Base-by-base conservation (phyloP, 1,140 invertebrate genomes). In the Argopecten irradians region DNA sequence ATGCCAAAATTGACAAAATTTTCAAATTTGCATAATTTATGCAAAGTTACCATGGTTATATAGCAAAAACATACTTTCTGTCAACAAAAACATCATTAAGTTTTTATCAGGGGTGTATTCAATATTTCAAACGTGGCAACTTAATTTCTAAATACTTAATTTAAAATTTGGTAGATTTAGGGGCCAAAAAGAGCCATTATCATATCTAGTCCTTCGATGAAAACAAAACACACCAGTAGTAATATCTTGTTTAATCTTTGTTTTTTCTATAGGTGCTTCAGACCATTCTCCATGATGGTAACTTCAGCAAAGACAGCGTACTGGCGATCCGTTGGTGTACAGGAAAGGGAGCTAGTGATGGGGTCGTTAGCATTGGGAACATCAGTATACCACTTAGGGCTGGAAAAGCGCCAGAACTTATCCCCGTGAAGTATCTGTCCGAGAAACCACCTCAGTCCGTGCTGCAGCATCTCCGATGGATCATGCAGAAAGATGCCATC, bases 401-500 rank as follows among this genome's bases (percentile, higher is more conserved):
- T 5, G 91, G 93, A n/a, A 91, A 89, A 41, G 83, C 90, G 86
- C 96, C 97, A 36, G 97, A 98, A 95, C 97, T 98, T 94, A 97
- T 99, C 32, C 98, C 98, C 5, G 96, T 96, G 93, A 97, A 97
- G 93, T 98, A 98, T 94, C 41, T 94, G 34, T 83, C 91, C 19
- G 93, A 93, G 85, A 85, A 92, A 32, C 82, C 97, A 84, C 96
- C 97, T 86, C 98, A 98, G 96, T 97, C 97, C 83, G 97, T 97
- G n/a, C 95, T 98, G 7, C 96, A 97, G 84, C 97, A 98, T 95
- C 96, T 99, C 91, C 96, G 97, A 97, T 99, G 98, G 98, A 98
- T 99, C 97, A 97, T 99, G 95, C 98, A 99, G 94, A 99, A 99
- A 94, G 98, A 99, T 96, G 93, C 97, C 33, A 95, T 99, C 0